phyloP scores from a whole-genome alignment of 64 coral and sea anemone species.

The Montipora foliosa region DNA sequence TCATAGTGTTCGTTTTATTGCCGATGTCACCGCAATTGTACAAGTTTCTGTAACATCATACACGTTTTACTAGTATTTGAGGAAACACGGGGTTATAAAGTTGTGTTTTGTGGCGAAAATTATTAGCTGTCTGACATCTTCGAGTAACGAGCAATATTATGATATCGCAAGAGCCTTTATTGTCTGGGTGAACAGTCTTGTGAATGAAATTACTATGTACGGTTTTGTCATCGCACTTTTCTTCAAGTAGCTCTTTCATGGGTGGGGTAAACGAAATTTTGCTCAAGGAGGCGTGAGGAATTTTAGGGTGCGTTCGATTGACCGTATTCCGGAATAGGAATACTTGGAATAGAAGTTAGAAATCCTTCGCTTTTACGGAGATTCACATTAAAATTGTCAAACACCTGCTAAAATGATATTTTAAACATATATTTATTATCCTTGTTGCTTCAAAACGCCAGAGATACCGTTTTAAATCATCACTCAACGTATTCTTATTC shows the following conservation, averaged over 20 bases:
- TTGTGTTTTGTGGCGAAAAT: background rate
- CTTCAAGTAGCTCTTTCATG: background rate
- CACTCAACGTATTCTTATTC: too few species aligned
- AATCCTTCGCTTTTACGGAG: too few species aligned
- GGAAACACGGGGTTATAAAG: background rate
- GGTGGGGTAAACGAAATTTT: background rate
- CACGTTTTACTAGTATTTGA: background rate
- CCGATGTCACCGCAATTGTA: background rate
- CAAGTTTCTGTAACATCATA: conserved; percentile 1
- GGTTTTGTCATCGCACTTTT: background rate
- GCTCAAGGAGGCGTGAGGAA: background rate
- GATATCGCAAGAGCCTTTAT: background rate
- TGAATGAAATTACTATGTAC: background rate
- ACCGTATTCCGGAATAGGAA: too few species aligned
- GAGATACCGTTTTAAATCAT: too few species aligned
- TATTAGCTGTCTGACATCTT: background rate
- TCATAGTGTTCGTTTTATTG: background rate
- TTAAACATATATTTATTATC: too few species aligned
- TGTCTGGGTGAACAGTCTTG: background rate
- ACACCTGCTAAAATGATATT: too few species aligned
- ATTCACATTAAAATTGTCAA: too few species aligned
- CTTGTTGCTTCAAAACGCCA: too few species aligned
- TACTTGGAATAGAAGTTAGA: too few species aligned
- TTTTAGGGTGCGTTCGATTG: too few species aligned
- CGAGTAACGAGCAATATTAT: background rate